phyloP scores from a whole-genome alignment of 2,888 invertebrate species.

The Callimorpha dominula region DNA sequence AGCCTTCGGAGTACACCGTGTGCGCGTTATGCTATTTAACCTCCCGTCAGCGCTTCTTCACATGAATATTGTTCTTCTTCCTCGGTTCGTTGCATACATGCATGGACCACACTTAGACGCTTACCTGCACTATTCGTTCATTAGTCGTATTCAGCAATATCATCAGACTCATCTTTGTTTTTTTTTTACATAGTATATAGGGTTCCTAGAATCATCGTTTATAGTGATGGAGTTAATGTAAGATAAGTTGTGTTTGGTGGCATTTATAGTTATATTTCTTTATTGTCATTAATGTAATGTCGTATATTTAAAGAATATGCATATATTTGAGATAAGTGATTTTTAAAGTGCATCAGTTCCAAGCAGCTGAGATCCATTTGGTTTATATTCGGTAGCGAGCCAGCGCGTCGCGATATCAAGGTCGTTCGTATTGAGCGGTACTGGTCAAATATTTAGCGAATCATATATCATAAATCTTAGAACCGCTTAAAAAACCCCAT shows the following conservation, averaged over 20 bases:
- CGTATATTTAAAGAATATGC: background rate
- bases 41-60: conserved; percentile 78
- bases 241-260: conserved; percentile 46
- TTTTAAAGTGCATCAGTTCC: conserved; percentile 44
- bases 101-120: conserved; percentile 85
- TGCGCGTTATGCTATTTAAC: conserved; percentile 79
- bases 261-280: conserved; percentile 27
- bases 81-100: conserved; percentile 85
- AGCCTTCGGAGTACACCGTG: conserved; percentile 73
- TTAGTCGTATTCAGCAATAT: conserved; percentile 55
- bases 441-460: conserved; percentile 72
- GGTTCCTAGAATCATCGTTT: conserved; percentile 40
- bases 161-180: conserved; percentile 34
- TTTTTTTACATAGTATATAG: conserved; percentile 42
- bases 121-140: conserved; percentile 78
- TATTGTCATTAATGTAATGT: conserved; percentile 12
- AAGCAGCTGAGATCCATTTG: conserved; percentile 70
- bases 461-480: conserved; percentile 27
- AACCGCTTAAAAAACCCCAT: conserved; percentile 22
- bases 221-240: conserved; percentile 37
- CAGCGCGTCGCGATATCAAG: conserved; percentile 68
- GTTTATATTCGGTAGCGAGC: conserved; percentile 61
- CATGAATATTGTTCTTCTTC: conserved; percentile 78
- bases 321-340: conserved; percentile 18
- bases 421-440: conserved; percentile 75